Percentiles rank a stretch among this genome's conserved stretches.
Conservation (phyloP, 1,140 invertebrate species). For the Eumaeus atala region DNA sequence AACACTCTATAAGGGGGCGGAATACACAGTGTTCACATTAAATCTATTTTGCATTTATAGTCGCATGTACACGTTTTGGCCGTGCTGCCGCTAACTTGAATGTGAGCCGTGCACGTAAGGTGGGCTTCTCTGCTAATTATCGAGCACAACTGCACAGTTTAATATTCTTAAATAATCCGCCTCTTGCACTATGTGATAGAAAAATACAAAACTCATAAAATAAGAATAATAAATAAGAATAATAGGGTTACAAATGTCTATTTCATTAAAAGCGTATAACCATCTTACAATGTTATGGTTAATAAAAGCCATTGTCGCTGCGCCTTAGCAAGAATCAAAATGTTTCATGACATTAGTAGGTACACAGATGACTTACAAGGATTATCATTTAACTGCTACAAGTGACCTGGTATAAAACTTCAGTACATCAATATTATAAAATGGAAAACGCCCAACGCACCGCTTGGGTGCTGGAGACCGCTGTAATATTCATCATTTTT, state of each 20-base stretch:
- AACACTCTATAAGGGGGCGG: no score
- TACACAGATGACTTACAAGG: slow-evolving; percentile 46
- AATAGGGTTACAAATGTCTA: slow-evolving; percentile 27
- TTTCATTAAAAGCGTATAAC: slow-evolving; percentile 23
- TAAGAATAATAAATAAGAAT: slow-evolving; percentile 30
- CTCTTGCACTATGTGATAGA: slow-evolving; percentile 14
- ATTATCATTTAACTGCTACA: slow-evolving; percentile 37
- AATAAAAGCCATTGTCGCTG: slow-evolving; percentile 21
- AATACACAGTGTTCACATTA: neutral
- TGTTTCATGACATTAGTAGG: slow-evolving; percentile 32
- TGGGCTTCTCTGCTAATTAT: neutral
- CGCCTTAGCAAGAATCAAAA: slow-evolving; percentile 24
- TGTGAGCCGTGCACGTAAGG: no score
- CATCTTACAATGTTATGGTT: slow-evolving; percentile 20
- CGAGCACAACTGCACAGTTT: neutral
- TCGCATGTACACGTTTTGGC: slow-evolving; percentile 1
- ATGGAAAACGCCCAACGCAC: slow-evolving; percentile 20
- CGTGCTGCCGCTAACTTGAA: no score
- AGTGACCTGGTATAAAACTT: slow-evolving; percentile 36
- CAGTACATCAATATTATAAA: slow-evolving; percentile 1
- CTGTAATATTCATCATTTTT: slow-evolving; percentile 5
- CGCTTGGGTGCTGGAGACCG: slow-evolving; percentile 3
- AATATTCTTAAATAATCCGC: slow-evolving; percentile 6
- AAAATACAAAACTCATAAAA: slow-evolving; percentile 28
- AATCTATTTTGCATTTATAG: slow-evolving; percentile 10